Evolutionary conservation across 1,140 invertebrate genomes (phyloP).

Genomic region (Drosophila sp.): DNA sequence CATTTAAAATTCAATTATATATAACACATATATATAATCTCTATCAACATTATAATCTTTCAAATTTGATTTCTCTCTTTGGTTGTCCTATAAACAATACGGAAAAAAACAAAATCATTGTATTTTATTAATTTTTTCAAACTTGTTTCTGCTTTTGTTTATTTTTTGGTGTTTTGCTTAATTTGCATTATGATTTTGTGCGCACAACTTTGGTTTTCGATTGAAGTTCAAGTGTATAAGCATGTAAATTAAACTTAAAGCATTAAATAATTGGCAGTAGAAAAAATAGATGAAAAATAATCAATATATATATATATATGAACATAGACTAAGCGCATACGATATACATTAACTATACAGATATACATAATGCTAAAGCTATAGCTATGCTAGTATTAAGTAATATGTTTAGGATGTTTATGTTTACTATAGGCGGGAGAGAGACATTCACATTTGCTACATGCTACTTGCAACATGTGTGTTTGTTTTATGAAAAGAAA

Average conservation of each 20-base stretch:
- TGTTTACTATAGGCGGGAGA: constrained; percentile 55
- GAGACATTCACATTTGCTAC: constrained; percentile 31
- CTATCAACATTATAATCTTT: constrained; percentile 31
- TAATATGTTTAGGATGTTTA: constrained; percentile 57
- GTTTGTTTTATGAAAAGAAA: constrained; percentile 22
- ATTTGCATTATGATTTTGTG: constrained; percentile 33
- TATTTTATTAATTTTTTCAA: constrained; percentile 33
- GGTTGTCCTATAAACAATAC: constrained; percentile 44
- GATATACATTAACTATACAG: constrained; percentile 32
- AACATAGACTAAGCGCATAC: constrained; percentile 29
- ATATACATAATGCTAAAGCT: constrained; percentile 21
- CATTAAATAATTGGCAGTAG: constrained; percentile 25
- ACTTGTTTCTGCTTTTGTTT: constrained; percentile 5
- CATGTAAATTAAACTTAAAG: constrained; percentile 30
- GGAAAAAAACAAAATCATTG: constrained; percentile 20
- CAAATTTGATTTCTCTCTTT: constrained; percentile 39
- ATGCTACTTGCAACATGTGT: neutral
- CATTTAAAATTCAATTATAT: constrained; percentile 64
- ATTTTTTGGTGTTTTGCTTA: neutral
- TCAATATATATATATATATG: constrained; percentile 21
- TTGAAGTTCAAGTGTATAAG: constrained; percentile 18
- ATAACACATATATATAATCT: constrained; percentile 35
- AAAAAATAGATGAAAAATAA: constrained; percentile 18
- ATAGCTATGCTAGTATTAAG: constrained; percentile 56
- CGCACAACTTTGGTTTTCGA: constrained; percentile 39